phyloP scores from a whole-genome alignment of 2,797 vertebrate genomes.

The Cephalopachus bancanus region DNA sequence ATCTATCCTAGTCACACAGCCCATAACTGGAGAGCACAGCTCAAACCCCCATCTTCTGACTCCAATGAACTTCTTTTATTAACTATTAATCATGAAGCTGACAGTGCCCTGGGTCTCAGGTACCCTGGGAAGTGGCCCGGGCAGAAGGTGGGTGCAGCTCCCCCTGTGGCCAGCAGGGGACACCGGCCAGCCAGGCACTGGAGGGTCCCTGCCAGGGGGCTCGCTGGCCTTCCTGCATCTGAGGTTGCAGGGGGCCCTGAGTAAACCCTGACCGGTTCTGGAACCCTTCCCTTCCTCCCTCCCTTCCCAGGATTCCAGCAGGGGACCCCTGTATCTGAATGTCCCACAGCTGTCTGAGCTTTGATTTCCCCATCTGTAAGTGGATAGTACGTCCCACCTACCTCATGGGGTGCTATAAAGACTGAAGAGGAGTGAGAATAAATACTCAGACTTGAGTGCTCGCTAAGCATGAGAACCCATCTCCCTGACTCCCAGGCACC shows the following conservation, averaged over 20 bases:
- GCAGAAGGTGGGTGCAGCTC: background rate
- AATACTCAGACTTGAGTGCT: background rate
- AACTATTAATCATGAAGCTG: background rate
- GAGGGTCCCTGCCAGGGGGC: no score
- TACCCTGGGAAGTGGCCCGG: background rate
- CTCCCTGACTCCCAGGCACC: background rate
- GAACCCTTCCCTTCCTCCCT: background rate
- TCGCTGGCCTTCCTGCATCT: background rate
- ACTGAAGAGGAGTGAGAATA: background rate
- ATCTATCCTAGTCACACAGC: background rate
- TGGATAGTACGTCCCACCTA: background rate
- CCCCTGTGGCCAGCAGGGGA: conserved; percentile 72
- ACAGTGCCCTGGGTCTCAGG: background rate
- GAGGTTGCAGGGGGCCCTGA: background rate
- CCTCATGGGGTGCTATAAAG: background rate
- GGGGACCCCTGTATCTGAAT: background rate
- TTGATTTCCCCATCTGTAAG: background rate
- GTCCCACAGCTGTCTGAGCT: background rate
- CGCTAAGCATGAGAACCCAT: background rate
- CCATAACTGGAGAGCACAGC: background rate
- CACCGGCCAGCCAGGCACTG: background rate
- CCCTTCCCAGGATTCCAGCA: background rate
- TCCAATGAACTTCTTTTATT: background rate
- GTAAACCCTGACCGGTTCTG: background rate
- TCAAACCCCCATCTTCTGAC: background rate